Base-by-base conservation (phyloP, 2,797 vertebrate genomes). In the Semaprochilodus insignis region DNA sequence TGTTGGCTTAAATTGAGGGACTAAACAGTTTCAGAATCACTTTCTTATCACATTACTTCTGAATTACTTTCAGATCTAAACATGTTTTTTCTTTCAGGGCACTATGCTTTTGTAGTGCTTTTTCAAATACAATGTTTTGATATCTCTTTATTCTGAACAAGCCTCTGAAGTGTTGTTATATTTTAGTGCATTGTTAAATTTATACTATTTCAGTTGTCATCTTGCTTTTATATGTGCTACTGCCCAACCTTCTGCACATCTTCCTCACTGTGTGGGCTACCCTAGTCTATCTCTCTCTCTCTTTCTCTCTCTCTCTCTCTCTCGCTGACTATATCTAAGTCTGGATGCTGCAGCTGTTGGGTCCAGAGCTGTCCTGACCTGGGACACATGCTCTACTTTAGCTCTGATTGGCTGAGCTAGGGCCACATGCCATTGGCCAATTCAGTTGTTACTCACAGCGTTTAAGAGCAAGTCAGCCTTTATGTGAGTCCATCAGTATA, bases 341-440 rank as follows among this genome's bases (percentile, higher is more conserved):
- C 60, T 83, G 51, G 55, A 78, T 23, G 81, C 79, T 70, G 75
- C 76, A 75, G 75, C 75, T 25, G 54, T 25, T 55, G 60, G 80
- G 80, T 77, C 23, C 27, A 57, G 25, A 72, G 21, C 80, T 62
- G 74, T 59, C 48, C 79, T 81, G 82, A 88, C 78, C 85, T 77
- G 78, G n/a, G 83, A 88, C 82, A 78, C 84, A 84, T 76, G 77
- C 73, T 81, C 74, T 74, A 71, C 77, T 79, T 80, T 72, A 82
- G 82, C 71, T 88, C 74, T 65, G 80, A 81, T 88, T 81, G 82
- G 77, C 77, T 77, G 73, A 21, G 63, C 80, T 82, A 52, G 51
- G 82, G 69, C 63, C 63, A 77, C 66, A 81, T 55, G 72, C 60
- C 83, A 74, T 34, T 54, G 15, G 69, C 73, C 74, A 66, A 69